Percentiles rank a stretch among this genome's conserved stretches.
Conservation (phyloP, 2,888 invertebrate genomes). For the Protophormia terraenovae region DNA sequence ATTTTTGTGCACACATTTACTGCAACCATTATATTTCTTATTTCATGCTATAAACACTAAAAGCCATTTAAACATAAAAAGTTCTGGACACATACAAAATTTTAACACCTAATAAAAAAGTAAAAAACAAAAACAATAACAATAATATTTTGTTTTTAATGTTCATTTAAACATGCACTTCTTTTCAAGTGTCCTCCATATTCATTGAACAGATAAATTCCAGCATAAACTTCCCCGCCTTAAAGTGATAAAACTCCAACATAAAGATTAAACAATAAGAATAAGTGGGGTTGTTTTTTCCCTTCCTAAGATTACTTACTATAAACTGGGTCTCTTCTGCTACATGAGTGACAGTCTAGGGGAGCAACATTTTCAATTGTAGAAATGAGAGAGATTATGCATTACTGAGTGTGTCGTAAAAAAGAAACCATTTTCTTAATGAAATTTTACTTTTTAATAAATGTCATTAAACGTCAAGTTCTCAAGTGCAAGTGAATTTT, state of each 20-base stretch:
- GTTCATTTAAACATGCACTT: constrained; percentile 21
- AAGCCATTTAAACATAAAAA: not conserved
- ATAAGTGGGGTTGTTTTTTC: not conserved
- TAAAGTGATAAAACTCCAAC: constrained; percentile 4
- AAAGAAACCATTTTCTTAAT: constrained; percentile 58
- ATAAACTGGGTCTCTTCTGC: too few species aligned
- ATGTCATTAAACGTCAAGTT: constrained; percentile 64
- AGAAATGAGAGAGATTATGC: not conserved
- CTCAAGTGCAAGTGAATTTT: constrained; percentile 64
- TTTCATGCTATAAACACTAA: not conserved
- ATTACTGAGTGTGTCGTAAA: constrained; percentile 17
- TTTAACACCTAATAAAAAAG: constrained; percentile 24
- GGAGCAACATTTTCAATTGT: not conserved
- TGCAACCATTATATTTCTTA: too few species aligned
- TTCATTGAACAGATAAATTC: constrained; percentile 12
- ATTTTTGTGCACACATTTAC: too few species aligned
- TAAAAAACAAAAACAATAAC: not conserved
- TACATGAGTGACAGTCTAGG: not conserved
- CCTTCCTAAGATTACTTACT: not conserved
- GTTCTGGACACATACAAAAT: not conserved
- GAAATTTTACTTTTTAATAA: constrained; percentile 68
- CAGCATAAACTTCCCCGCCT: not conserved
- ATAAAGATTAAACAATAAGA: constrained; percentile 36
- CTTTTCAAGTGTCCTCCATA: not conserved
- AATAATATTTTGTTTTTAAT: constrained; percentile 1